Conservation (phyloP, 2,797 vertebrate species). For the Cirrhinus molitorella region DNA sequence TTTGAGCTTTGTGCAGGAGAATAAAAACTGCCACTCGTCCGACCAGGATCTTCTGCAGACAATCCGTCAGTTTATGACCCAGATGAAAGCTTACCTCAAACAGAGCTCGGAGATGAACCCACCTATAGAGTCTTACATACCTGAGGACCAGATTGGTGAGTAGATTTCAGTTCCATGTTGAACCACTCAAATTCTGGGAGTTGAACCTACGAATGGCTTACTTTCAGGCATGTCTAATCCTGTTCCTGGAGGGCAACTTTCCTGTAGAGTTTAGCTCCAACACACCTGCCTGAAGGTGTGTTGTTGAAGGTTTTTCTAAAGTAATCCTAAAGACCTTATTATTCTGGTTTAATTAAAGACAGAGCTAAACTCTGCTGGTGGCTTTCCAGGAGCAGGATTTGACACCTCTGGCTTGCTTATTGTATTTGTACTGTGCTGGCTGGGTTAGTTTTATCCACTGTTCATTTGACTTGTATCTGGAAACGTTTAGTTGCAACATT, state of each 20-base stretch:
- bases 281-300: background rate
- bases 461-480: background rate
- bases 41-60: constrained; percentile 91
- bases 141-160: constrained; percentile 86
- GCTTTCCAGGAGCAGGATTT: background rate
- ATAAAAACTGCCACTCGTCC: constrained; percentile 75
- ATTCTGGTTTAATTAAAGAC: background rate
- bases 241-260: background rate
- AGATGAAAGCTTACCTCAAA: constrained; percentile 94
- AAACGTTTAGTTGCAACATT: no score
- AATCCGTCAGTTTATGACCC: constrained; percentile 95
- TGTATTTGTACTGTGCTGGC: background rate
- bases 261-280: background rate
- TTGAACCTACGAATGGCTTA: background rate
- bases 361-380: background rate
- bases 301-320: no score
- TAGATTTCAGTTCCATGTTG: background rate
- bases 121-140: constrained; percentile 93
- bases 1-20: constrained; percentile 90
- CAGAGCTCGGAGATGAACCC: constrained; percentile 96
- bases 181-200: background rate
- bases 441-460: background rate
- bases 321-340: background rate
- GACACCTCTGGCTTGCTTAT: background rate
- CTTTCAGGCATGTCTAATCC: background rate